phyloP scores from a whole-genome alignment of 2,888 invertebrate genomes.

The Eledone cirrhosa region DNA sequence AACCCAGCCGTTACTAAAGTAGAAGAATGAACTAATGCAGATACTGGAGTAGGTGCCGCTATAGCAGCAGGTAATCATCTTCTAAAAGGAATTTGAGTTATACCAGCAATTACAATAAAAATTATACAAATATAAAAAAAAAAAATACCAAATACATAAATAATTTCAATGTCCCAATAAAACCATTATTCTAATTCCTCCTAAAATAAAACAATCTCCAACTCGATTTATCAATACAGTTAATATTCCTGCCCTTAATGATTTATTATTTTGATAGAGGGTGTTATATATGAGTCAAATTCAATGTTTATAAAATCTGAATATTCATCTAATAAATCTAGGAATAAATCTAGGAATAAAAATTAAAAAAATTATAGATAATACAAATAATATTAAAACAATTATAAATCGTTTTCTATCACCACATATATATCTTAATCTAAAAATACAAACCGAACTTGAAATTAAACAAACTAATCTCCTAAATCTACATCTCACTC shows the following conservation, averaged over 20 bases:
- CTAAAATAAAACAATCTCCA: conserved; percentile 77
- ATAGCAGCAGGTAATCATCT: conserved; percentile 80
- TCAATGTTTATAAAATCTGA: too few relatives aligned
- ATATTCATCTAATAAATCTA: too few relatives aligned
- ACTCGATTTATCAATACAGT: conserved; percentile 79
- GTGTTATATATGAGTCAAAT: too few relatives aligned
- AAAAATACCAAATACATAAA: conserved; percentile 70
- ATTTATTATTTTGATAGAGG: conserved; percentile 77
- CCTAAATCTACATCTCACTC: conserved; percentile 28
- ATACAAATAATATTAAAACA: conserved; percentile 40
- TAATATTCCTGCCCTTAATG: conserved; percentile 77
- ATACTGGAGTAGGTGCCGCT: conserved; percentile 75
- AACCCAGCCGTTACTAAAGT: conserved; percentile 82
- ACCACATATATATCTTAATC: conserved; percentile 73
- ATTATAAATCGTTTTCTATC: conserved; percentile 76
- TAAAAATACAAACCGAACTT: conserved; percentile 75
- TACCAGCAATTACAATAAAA: conserved; percentile 69
- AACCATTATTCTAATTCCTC: conserved; percentile 68
- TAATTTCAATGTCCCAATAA: conserved; percentile 47
- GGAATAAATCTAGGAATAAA: conserved; percentile 76
- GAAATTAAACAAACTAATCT: conserved; percentile 70
- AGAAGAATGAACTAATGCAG: conserved; percentile 73
- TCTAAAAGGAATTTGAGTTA: conserved; percentile 84
- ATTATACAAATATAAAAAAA: conserved; percentile 68
- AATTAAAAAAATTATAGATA: conserved; percentile 77